phyloP scores from a whole-genome alignment of 1,140 invertebrate species.

The Musca domestica region DNA sequence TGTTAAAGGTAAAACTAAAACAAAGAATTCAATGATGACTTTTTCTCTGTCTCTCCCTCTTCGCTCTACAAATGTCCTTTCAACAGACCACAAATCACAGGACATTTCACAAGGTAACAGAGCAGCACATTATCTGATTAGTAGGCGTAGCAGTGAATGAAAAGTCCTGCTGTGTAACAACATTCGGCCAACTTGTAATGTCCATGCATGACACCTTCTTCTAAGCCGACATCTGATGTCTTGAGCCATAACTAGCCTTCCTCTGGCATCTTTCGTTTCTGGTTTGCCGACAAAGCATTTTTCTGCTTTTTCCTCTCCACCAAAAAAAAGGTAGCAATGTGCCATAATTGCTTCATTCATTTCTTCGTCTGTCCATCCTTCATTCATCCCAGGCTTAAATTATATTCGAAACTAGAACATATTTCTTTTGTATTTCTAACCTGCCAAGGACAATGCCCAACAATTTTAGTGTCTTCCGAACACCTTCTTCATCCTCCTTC shows the following conservation, averaged over 20 bases:
- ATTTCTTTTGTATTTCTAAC: not conserved
- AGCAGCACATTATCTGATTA: slow-evolving; percentile 8
- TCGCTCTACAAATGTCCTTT: slow-evolving; percentile 11
- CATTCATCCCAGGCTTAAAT: too few species aligned
- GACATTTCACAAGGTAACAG: not conserved
- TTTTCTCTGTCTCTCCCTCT: not conserved
- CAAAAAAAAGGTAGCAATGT: not conserved
- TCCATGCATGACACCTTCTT: slow-evolving; percentile 15
- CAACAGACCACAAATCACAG: slow-evolving; percentile 18
- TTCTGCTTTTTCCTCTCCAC: not conserved
- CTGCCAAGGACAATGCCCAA: not conserved
- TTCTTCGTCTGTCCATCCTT: not conserved
- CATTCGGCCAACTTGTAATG: slow-evolving; percentile 13
- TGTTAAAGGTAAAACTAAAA: too few species aligned
- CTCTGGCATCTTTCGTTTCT: not conserved
- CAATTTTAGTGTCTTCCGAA: not conserved
- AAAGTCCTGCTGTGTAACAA: slow-evolving; percentile 8
- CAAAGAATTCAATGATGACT: not conserved
- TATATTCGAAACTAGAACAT: not conserved
- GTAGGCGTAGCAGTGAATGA: slow-evolving; percentile 12
- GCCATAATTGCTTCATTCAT: slow-evolving; percentile 9
- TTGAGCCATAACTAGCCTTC: too few species aligned
- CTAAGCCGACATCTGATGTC: too few species aligned
- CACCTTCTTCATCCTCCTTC: not conserved
- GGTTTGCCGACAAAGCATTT: slow-evolving; percentile 16